Percentiles rank a stretch among this genome's conserved stretches.
Evolutionary conservation across 2,113 vertebrate species (phyloP).

Genomic region (Apeltes quadracus): DNA sequence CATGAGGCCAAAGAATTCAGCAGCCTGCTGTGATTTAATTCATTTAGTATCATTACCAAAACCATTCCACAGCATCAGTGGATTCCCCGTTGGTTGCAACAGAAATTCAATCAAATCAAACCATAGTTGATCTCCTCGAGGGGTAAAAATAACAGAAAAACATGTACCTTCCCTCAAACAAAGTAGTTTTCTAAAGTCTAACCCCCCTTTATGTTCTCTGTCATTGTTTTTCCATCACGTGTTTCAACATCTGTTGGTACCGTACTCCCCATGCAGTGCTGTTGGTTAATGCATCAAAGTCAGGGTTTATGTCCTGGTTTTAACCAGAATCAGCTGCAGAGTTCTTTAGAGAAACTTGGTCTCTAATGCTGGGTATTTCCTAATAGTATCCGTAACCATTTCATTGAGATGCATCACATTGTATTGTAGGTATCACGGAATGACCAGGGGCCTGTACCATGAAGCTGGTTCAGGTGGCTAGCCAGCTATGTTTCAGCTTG

Average conservation of each 20-base stretch:
- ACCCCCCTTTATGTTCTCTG: slow-evolving; percentile 17
- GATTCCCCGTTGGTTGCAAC: not conserved
- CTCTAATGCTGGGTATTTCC: slow-evolving; percentile 2
- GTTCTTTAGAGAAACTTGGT: slow-evolving; percentile 31
- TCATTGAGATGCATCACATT: not conserved
- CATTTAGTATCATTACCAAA: not conserved
- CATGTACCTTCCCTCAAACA: not conserved
- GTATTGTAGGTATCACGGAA: not conserved
- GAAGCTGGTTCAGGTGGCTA: no score
- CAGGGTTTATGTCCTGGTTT: slow-evolving; percentile 33
- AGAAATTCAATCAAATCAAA: not conserved
- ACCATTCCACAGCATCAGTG: not conserved
- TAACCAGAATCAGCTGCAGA: slow-evolving; percentile 36
- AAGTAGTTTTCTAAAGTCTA: slow-evolving; percentile 9
- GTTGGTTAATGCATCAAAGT: slow-evolving; percentile 62
- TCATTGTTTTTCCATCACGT: slow-evolving; percentile 28
- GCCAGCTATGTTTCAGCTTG: no score
- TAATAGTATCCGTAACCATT: slow-evolving; percentile 9
- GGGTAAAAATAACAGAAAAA: not conserved
- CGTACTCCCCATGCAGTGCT: slow-evolving; percentile 32
- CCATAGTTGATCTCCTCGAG: not conserved
- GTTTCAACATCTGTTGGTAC: slow-evolving; percentile 39
- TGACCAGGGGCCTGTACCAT: no score
- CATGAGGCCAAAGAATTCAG: not conserved
- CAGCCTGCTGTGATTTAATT: not conserved